phyloP scores from a whole-genome alignment of 2,797 vertebrate species.

The Clarias pachynema region DNA sequence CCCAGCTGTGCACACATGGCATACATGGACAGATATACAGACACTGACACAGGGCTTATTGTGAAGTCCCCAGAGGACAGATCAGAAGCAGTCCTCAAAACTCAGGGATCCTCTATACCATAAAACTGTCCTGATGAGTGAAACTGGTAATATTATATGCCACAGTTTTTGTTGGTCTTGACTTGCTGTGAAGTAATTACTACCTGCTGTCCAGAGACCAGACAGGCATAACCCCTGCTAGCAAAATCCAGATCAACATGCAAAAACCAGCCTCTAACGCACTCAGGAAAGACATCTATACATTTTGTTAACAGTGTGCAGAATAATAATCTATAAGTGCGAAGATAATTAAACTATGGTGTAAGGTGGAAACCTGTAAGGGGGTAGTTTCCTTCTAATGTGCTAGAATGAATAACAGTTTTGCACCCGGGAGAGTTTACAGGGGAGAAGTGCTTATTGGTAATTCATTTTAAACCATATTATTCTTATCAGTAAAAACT shows the following conservation, averaged over 20 bases:
- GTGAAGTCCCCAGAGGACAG: slow-evolving; percentile 40
- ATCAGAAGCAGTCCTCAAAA: slow-evolving; percentile 44
- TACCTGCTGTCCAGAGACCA: slow-evolving; percentile 55
- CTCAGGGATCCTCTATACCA: slow-evolving; percentile 38
- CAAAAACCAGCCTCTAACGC: slow-evolving; percentile 35
- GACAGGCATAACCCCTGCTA: slow-evolving; percentile 39
- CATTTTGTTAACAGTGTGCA: slow-evolving; percentile 27
- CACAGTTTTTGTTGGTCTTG: slow-evolving; percentile 53
- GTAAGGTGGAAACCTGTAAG: background rate
- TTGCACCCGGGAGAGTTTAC: background rate
- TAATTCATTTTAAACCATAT: background rate
- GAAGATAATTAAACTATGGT: background rate
- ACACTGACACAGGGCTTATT: slow-evolving; percentile 38
- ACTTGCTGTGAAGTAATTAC: slow-evolving; percentile 61
- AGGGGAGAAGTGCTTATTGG: background rate
- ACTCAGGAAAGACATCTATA: slow-evolving; percentile 20
- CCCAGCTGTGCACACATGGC: slow-evolving; percentile 44
- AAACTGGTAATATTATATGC: slow-evolving; percentile 54
- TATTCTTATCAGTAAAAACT: background rate
- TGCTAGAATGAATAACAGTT: background rate
- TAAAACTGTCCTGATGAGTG: slow-evolving; percentile 52
- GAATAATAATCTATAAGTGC: slow-evolving; percentile 8
- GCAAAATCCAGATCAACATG: slow-evolving; percentile 46
- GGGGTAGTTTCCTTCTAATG: background rate
- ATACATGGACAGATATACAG: slow-evolving; percentile 14